phyloP scores from a whole-genome alignment of 1,140 invertebrate species.

The Drosophila hydei region DNA sequence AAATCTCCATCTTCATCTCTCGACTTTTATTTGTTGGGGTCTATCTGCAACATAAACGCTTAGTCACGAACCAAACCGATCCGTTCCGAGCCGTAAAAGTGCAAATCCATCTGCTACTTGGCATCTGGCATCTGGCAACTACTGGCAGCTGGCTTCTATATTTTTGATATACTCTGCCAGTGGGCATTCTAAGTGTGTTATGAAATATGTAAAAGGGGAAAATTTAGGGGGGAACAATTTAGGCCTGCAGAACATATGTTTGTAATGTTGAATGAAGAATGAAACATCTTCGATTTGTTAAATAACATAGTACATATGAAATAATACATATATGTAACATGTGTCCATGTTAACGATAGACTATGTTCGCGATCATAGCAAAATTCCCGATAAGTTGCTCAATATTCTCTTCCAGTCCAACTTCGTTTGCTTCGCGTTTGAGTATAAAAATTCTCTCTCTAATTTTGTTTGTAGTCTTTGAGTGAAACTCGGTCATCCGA shows the following conservation, averaged over 20 bases:
- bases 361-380: too few relatives aligned
- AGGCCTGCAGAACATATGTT: not conserved
- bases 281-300: not conserved
- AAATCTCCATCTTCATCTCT: not conserved
- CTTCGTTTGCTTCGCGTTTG: too few relatives aligned
- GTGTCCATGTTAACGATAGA: too few relatives aligned
- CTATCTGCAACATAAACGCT: constrained; percentile 69
- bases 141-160: not conserved
- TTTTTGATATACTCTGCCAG: constrained; percentile 4
- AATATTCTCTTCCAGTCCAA: too few relatives aligned
- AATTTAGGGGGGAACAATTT: not conserved
- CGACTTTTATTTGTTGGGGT: not conserved
- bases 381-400: too few relatives aligned
- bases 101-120: constrained; percentile 47
- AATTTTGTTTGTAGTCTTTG: too few relatives aligned
- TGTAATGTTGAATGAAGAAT: not conserved
- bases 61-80: constrained; percentile 59
- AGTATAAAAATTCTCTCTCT: too few relatives aligned
- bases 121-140: constrained; percentile 25
- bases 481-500: too few relatives aligned
- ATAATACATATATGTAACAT: too few relatives aligned
- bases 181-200: not conserved
- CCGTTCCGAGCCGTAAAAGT: constrained; percentile 45
- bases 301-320: too few relatives aligned
- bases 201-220: not conserved